These are phyloP conservation scores for Sylvilagus bachmani DNA, from an alignment of 2,113 vertebrate genomes.

Conservation along the genomic window DNA sequence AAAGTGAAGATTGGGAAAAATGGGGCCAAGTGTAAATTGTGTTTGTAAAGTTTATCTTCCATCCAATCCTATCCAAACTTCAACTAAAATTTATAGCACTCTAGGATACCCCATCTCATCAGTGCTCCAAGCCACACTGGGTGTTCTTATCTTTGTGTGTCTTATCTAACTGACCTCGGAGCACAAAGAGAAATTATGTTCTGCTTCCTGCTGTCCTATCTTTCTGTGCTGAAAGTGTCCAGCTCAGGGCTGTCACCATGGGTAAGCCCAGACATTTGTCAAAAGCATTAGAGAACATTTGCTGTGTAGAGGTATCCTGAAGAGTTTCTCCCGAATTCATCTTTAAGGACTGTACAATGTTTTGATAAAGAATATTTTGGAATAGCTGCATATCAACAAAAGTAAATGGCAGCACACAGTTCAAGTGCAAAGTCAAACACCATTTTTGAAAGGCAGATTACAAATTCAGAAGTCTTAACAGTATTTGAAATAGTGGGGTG, in stretches of 20 bases:
- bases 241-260: slow-evolving; percentile 5
- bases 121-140: not conserved
- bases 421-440: not conserved
- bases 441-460: not conserved
- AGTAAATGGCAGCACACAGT: not conserved
- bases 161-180: slow-evolving; percentile 72
- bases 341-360: slow-evolving; percentile 48
- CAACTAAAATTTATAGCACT: slow-evolving; percentile 64
- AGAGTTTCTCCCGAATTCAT: slow-evolving; percentile 51
- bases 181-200: slow-evolving; percentile 66
- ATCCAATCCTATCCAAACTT: slow-evolving; percentile 71
- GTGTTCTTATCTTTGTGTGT: slow-evolving; percentile 72
- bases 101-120: slow-evolving; percentile 49
- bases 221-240: slow-evolving; percentile 60
- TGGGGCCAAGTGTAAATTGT: slow-evolving; percentile 62
- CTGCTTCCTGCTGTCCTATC: slow-evolving; percentile 63
- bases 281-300: slow-evolving; percentile 18
- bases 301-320: not conserved
- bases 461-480: not conserved
- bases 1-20: slow-evolving; percentile 50
- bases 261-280: slow-evolving; percentile 46
- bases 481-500: not conserved
- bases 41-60: slow-evolving; percentile 75
- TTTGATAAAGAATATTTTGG: slow-evolving; percentile 53
- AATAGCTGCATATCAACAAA: not conserved